These are phyloP conservation scores for Indri indri DNA, from an alignment of 2,113 vertebrate genomes.

Conservation along the genomic window DNA sequence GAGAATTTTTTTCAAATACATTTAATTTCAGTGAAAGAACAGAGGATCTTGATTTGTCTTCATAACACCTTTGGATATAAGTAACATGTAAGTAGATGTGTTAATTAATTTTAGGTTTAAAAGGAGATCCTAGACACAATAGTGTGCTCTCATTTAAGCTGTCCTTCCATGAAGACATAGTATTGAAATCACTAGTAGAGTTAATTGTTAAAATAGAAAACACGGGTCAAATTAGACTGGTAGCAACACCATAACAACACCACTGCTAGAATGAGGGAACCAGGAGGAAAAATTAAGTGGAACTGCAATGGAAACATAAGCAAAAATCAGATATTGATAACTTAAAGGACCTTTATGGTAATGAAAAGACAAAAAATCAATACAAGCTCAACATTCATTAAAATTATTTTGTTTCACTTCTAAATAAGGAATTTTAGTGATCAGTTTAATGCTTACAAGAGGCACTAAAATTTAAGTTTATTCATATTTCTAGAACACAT, in stretches of 20 bases:
- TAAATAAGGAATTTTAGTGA: neutral
- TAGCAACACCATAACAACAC: neutral
- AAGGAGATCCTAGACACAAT: neutral
- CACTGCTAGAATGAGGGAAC: neutral
- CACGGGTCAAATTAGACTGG: neutral
- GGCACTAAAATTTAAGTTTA: neutral
- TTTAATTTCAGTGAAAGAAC: slow-evolving; percentile 31
- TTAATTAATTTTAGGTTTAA: slow-evolving; percentile 18
- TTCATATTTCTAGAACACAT: neutral
- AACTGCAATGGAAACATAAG: neutral
- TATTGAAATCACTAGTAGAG: neutral
- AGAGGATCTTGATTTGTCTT: neutral
- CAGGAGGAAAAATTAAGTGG: neutral
- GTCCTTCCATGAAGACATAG: neutral
- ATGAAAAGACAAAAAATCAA: neutral
- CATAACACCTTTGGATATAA: neutral
- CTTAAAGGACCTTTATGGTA: neutral
- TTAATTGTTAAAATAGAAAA: neutral
- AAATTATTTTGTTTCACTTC: slow-evolving; percentile 18
- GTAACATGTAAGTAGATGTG: neutral
- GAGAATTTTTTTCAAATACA: slow-evolving; percentile 46
- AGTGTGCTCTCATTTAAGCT: neutral
- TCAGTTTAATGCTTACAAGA: neutral
- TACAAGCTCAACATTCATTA: neutral
- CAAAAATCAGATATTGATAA: neutral